Evolutionary conservation across 2,113 vertebrate genomes (phyloP).

Genomic region (Macroglossus sobrinus): DNA sequence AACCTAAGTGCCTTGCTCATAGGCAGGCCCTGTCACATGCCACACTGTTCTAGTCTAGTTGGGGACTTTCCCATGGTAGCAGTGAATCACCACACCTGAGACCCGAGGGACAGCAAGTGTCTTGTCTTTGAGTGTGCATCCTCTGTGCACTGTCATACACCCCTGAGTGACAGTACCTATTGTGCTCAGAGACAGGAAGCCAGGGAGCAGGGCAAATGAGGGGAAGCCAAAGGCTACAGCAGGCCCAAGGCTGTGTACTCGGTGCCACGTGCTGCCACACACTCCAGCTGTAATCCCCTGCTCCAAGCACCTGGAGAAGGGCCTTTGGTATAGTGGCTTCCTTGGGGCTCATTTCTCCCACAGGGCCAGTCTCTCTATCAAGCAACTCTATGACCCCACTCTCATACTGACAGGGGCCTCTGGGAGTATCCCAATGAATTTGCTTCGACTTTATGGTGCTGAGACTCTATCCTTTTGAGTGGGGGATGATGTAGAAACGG

Average conservation of each 20-base stretch:
- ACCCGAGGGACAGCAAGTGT: neutral
- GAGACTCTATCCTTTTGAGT: neutral
- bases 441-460: neutral
- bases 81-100: neutral
- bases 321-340: neutral
- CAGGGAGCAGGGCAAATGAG: accelerated
- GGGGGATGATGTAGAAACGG: neutral
- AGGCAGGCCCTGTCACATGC: neutral
- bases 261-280: neutral
- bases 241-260: neutral
- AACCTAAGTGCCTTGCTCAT: neutral
- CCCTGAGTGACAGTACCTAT: too few species aligned
- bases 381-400: neutral
- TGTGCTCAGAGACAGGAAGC: neutral
- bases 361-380: neutral
- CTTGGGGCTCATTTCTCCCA: neutral
- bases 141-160: neutral
- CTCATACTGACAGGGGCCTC: accelerated
- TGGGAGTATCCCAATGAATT: neutral
- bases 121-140: neutral
- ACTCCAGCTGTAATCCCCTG: neutral
- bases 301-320: neutral
- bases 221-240: neutral
- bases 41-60: neutral
- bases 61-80: neutral